These are phyloP conservation scores for Thaumetopoea pityocampa DNA, from an alignment of 1,140 invertebrate species.

Conservation along the genomic window DNA sequence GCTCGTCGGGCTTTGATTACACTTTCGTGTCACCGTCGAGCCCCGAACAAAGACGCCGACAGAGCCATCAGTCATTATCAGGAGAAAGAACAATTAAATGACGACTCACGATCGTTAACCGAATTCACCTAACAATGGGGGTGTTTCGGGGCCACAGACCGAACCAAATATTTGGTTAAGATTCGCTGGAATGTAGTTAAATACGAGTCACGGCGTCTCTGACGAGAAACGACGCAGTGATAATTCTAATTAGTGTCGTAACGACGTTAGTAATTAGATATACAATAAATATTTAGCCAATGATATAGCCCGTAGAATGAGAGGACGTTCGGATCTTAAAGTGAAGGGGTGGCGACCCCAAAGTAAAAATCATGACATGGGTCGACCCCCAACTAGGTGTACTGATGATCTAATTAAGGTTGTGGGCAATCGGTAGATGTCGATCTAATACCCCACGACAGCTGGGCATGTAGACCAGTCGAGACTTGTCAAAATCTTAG, in stretches of 20 bases:
- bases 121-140: slow-evolving; percentile 42
- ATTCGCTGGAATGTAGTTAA: slow-evolving; percentile 33
- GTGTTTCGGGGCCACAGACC: slow-evolving; percentile 15
- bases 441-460: too few relatives aligned
- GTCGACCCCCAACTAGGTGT: too few relatives aligned
- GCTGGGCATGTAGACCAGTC: too few relatives aligned
- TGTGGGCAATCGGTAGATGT: too few relatives aligned
- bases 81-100: slow-evolving; percentile 58
- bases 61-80: slow-evolving; percentile 67
- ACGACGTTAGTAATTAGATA: slow-evolving; percentile 21
- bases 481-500: too few relatives aligned
- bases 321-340: too few relatives aligned
- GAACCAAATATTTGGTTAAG: slow-evolving; percentile 29
- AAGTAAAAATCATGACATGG: too few relatives aligned
- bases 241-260: too few relatives aligned
- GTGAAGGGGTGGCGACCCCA: too few relatives aligned
- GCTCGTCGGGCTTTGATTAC: slow-evolving; percentile 50
- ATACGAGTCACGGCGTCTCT: slow-evolving; percentile 29
- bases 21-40: slow-evolving; percentile 63
- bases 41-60: slow-evolving; percentile 61
- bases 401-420: too few relatives aligned
- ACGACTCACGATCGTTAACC: slow-evolving; percentile 64
- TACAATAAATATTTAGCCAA: slow-evolving; percentile 25
- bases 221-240: too few relatives aligned
- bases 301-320: too few relatives aligned